These are phyloP conservation scores for Diadumene lineata DNA, from an alignment of 92 coral and sea anemone genomes.

Conservation along the genomic window DNA sequence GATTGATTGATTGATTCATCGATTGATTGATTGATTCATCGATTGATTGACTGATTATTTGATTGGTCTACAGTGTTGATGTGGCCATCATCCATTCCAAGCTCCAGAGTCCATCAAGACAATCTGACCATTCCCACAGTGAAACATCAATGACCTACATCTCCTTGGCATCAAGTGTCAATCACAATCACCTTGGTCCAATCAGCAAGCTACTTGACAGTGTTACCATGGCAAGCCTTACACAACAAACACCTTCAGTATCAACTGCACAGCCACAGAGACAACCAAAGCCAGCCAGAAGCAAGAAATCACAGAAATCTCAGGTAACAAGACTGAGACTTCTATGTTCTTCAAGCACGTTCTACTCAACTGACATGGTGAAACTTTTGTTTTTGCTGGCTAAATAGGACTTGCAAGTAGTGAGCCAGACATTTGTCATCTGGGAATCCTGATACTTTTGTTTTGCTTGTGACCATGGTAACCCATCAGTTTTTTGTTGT, in stretches of 20 bases:
- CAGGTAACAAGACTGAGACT: conserved; percentile 43
- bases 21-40: no score
- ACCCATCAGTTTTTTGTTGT: background rate
- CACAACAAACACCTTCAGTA: conserved; percentile 23
- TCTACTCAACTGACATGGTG: no score
- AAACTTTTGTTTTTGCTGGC: no score
- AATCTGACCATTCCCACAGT: conserved; percentile 46
- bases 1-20: no score
- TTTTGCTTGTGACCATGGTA: background rate
- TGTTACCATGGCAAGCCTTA: conserved; percentile 37
- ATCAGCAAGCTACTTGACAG: conserved; percentile 73
- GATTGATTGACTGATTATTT: background rate
- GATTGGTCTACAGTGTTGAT: conserved; percentile 50
- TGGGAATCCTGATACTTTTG: background rate
- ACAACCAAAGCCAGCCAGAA: conserved; percentile 60
- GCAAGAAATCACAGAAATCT: conserved; percentile 72
- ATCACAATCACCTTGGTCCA: conserved; percentile 50
- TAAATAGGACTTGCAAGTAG: no score
- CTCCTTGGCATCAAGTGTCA: conserved; percentile 46
- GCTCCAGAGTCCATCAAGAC: conserved; percentile 57
- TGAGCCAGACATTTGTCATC: no score
- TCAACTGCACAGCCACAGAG: conserved; percentile 61
- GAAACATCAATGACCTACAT: conserved; percentile 60
- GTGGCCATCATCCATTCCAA: conserved; percentile 85
- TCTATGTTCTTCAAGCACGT: no score